phyloP scores from a whole-genome alignment of 2,113 vertebrate genomes.

The Ovibos moschatus region DNA sequence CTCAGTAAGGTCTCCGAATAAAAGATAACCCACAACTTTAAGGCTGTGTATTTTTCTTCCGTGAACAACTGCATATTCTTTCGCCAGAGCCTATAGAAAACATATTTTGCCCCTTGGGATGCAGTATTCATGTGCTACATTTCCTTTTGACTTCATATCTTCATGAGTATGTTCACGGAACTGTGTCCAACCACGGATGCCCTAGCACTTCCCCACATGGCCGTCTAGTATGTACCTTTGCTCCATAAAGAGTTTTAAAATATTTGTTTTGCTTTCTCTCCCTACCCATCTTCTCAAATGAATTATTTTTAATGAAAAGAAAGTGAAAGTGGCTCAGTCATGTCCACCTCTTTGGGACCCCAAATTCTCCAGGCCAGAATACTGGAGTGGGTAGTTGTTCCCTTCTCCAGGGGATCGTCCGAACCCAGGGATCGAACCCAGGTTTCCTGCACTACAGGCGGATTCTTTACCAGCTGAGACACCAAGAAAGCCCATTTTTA shows the following conservation, averaged over 20 bases:
- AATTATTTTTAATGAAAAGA: neutral
- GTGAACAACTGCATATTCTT: neutral
- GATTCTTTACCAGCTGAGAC: neutral
- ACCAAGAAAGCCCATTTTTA: neutral
- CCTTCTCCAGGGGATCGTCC: neutral
- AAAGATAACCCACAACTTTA: neutral
- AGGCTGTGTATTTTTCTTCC: neutral
- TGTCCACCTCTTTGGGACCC: neutral
- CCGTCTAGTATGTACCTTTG: neutral
- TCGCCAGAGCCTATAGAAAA: neutral
- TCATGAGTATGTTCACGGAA: neutral
- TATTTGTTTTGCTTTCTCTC: neutral
- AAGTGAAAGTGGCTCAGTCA: neutral
- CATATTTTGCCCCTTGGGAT: neutral
- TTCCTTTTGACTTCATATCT: neutral
- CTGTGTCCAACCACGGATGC: neutral
- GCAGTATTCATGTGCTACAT: neutral
- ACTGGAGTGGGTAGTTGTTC: neutral
- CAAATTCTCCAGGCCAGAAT: neutral
- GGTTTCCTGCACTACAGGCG: neutral
- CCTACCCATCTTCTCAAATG: neutral
- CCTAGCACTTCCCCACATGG: neutral
- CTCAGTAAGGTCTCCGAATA: neutral
- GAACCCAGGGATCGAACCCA: accelerated
- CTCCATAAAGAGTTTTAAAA: neutral